Conservation (phyloP, 2,888 invertebrate species). For the Troides helena region DNA sequence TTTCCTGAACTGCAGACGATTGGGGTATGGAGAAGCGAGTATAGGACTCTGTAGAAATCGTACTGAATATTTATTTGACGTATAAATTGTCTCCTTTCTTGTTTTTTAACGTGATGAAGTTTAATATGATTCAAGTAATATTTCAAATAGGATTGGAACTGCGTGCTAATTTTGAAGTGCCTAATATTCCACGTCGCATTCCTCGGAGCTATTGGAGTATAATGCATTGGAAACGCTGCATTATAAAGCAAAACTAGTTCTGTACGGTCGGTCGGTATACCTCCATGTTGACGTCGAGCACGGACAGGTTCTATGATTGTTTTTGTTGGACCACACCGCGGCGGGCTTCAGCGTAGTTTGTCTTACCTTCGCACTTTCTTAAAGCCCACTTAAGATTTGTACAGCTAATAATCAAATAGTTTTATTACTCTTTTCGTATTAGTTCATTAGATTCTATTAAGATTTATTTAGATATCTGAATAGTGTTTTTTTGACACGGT, state of each 20-base stretch:
- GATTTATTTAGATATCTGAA: too few relatives aligned
- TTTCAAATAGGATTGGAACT: conserved; percentile 27
- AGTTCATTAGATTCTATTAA: too few relatives aligned
- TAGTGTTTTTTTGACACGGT: too few relatives aligned
- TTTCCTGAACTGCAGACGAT: conserved; percentile 1
- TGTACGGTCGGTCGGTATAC: conserved; percentile 44
- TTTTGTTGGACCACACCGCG: conserved; percentile 42
- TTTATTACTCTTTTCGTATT: neutral
- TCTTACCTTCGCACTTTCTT: conserved; percentile 6
- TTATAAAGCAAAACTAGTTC: conserved; percentile 56
- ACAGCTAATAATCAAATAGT: neutral
- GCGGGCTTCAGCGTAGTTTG: neutral
- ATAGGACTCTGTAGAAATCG: too few relatives aligned
- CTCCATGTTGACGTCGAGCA: conserved; percentile 56
- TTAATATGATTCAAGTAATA: too few relatives aligned
- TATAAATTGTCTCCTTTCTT: too few relatives aligned
- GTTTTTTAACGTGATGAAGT: too few relatives aligned
- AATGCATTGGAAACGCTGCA: conserved; percentile 60
- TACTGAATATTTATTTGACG: too few relatives aligned
- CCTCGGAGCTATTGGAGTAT: conserved; percentile 51
- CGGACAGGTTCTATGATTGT: conserved; percentile 55
- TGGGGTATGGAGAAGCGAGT: too few relatives aligned
- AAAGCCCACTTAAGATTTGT: neutral
- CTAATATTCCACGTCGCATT: conserved; percentile 48
- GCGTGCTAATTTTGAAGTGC: conserved; percentile 41